Evolutionary conservation across 1,140 invertebrate genomes (phyloP).

Genomic region (Spodoptera litura): DNA sequence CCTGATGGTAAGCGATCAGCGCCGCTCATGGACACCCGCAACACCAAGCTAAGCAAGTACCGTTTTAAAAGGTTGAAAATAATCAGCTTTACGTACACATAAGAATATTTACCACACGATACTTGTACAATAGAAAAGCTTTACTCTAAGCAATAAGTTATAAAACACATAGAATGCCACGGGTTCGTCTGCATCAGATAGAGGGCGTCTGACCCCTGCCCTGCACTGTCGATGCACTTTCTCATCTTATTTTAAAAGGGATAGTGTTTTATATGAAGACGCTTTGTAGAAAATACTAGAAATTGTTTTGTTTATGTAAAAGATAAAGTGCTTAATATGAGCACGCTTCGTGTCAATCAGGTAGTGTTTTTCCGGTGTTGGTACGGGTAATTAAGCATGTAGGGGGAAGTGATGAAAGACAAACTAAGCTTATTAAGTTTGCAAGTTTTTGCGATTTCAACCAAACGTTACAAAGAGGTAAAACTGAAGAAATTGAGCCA

Average conservation of each 20-base stretch:
- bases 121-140: no score
- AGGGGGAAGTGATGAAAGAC: background rate
- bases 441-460: no score
- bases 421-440: background rate
- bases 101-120: background rate
- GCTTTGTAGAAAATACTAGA: background rate
- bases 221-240: background rate
- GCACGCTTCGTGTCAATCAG: no score
- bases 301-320: no score
- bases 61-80: no score
- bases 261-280: background rate
- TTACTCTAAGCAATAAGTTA: conserved; percentile 11
- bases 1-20: no score
- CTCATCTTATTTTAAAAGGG: conserved; percentile 29
- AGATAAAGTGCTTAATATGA: no score
- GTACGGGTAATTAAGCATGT: no score
- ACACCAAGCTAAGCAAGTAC: no score
- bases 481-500: no score
- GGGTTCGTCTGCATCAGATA: conserved; percentile 17
- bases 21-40: no score
- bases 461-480: no score
- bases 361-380: background rate
- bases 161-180: background rate
- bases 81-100: background rate
- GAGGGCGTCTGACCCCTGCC: conserved; percentile 11